A percentile compares a stretch with the other conserved stretches of the same genome.
These are phyloP conservation scores for Thamnophis sirtalis DNA, from an alignment of 2,113 vertebrate species.

Conservation along the genomic window DNA sequence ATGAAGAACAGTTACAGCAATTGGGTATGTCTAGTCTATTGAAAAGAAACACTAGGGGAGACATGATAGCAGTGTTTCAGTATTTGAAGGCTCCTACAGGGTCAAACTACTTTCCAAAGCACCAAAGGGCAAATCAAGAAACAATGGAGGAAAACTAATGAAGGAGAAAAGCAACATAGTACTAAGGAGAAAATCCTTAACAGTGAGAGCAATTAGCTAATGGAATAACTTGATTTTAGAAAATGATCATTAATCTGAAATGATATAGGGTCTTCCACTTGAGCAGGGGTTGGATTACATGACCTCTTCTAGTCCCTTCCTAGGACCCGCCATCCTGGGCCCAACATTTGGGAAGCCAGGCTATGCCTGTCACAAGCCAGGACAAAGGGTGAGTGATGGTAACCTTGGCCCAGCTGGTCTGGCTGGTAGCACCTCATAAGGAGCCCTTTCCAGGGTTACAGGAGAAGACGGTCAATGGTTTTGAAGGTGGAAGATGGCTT, in stretches of 20 bases:
- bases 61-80: neutral
- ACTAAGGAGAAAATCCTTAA: neutral
- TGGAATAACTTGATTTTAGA: neutral
- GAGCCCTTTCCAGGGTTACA: too few species aligned
- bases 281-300: neutral
- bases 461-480: too few species aligned
- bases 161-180: neutral
- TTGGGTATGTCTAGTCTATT: neutral
- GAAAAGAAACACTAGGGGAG: neutral
- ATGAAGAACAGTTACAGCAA: neutral
- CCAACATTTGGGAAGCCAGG: too few species aligned
- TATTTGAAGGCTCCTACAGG: neutral
- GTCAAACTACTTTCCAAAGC: neutral
- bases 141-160: neutral
- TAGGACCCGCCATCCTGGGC: too few species aligned
- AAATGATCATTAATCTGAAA: neutral
- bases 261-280: neutral
- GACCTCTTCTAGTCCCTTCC: too few species aligned
- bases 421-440: too few species aligned
- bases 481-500: too few species aligned
- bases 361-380: too few species aligned
- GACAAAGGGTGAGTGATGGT: too few species aligned
- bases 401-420: too few species aligned
- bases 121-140: neutral
- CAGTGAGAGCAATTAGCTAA: neutral